Evolutionary conservation across 2,888 invertebrate species (phyloP).

Genomic region (Craniophora ligustri): DNA sequence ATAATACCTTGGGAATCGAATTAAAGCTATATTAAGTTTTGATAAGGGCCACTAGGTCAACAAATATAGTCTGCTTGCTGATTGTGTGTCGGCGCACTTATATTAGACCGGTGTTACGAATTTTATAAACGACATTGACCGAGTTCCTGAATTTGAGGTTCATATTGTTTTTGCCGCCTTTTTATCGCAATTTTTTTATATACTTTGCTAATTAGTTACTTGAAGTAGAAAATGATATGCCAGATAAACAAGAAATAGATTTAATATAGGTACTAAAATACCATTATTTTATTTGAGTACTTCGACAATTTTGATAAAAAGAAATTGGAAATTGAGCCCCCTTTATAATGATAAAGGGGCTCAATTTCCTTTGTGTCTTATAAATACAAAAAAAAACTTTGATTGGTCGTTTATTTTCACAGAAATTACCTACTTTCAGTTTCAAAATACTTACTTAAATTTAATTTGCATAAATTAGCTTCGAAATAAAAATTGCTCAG

Average conservation of each 20-base stretch:
- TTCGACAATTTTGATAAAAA: too few relatives aligned
- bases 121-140: constrained; percentile 51
- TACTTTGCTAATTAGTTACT: neutral
- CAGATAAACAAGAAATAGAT: too few relatives aligned
- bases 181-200: constrained; percentile 20
- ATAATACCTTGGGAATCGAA: neutral
- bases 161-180: constrained; percentile 26
- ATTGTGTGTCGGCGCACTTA: constrained; percentile 30
- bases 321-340: constrained; percentile 6
- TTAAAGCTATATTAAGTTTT: too few relatives aligned
- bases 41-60: neutral
- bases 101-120: constrained; percentile 14
- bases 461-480: too few relatives aligned
- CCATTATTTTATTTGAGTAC: too few relatives aligned
- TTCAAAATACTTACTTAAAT: too few relatives aligned
- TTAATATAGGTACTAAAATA: too few relatives aligned
- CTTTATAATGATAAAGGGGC: neutral
- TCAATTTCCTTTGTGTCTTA: neutral
- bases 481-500: too few relatives aligned
- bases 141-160: constrained; percentile 33
- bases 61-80: neutral
- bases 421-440: too few relatives aligned
- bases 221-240: too few relatives aligned
- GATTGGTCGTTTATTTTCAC: too few relatives aligned
- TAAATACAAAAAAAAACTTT: neutral